A percentile compares a stretch with the other conserved stretches of the same genome.
Evolutionary conservation across 2,888 invertebrate genomes (phyloP).

Genomic region (Noctua pronuba): DNA sequence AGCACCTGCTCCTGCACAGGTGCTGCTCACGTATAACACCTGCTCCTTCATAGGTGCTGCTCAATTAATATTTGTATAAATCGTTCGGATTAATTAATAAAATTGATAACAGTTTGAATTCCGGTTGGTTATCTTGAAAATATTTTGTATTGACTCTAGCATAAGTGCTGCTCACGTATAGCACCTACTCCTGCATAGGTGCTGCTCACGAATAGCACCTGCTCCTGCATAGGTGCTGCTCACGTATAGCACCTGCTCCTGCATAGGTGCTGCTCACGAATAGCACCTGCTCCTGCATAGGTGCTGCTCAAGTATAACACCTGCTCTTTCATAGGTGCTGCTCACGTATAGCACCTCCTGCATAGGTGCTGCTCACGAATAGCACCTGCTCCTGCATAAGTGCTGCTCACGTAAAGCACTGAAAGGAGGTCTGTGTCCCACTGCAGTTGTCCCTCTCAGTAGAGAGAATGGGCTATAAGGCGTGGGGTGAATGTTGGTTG

Average conservation of each 20-base stretch:
- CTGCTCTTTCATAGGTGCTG: not conserved
- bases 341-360: no score
- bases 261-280: not conserved
- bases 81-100: constrained; percentile 37
- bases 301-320: not conserved
- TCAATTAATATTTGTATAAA: constrained; percentile 16
- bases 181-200: not conserved
- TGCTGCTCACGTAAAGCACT: no score
- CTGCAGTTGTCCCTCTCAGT: not conserved
- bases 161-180: not conserved
- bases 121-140: constrained; percentile 14
- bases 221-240: not conserved
- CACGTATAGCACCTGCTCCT: not conserved
- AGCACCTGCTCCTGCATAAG: not conserved
- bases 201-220: no score
- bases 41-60: not conserved
- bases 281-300: no score
- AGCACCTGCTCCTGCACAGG: no score
- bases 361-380: not conserved
- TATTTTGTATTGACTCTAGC: constrained; percentile 9
- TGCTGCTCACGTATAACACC: not conserved
- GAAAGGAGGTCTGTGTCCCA: not conserved
- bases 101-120: constrained; percentile 42
- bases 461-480: not conserved
- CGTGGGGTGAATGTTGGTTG: not conserved